Evolutionary conservation across 2,113 vertebrate genomes (phyloP).

Genomic region (Cephalopterus ornatus): DNA sequence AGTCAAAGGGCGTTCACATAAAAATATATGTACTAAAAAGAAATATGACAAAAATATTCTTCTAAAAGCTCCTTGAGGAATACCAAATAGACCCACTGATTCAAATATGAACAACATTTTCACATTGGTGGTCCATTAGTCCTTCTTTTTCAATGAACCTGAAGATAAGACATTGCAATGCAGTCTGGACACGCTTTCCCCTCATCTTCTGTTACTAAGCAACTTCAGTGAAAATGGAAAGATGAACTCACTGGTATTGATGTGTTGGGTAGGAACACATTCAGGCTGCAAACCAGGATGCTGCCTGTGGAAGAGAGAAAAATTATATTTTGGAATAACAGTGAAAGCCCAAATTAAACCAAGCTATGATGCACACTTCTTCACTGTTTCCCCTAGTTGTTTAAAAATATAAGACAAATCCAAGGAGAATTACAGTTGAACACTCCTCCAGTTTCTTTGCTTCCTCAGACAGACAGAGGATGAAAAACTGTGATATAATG

Average conservation of each 20-base stretch:
- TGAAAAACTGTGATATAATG: not conserved
- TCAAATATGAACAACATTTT: conserved; percentile 43
- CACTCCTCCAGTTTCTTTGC: not conserved
- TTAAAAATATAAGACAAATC: not conserved
- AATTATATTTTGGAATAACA: not conserved
- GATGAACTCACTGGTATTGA: conserved; percentile 46
- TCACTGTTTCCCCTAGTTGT: not conserved
- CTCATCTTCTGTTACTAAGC: conserved; percentile 57
- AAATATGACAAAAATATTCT: conserved; percentile 6
- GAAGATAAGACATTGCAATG: conserved; percentile 26
- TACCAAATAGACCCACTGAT: not conserved
- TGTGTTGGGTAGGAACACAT: conserved; percentile 25
- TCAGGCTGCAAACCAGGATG: conserved; percentile 15
- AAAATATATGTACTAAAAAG: not conserved
- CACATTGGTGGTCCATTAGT: conserved; percentile 46
- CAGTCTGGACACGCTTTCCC: conserved; percentile 30
- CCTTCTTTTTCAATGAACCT: conserved; percentile 46
- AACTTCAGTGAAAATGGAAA: conserved; percentile 62
- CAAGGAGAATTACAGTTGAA: not conserved
- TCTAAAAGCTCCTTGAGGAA: conserved; percentile 33
- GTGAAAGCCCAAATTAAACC: not conserved
- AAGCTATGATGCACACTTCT: not conserved
- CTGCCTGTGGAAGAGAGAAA: conserved; percentile 1
- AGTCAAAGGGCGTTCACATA: not conserved
- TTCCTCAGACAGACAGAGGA: not conserved